A percentile compares a stretch with the other conserved stretches of the same genome.
Conservation (phyloP, 2,113 vertebrate genomes). For the Pterocles gutturalis region DNA sequence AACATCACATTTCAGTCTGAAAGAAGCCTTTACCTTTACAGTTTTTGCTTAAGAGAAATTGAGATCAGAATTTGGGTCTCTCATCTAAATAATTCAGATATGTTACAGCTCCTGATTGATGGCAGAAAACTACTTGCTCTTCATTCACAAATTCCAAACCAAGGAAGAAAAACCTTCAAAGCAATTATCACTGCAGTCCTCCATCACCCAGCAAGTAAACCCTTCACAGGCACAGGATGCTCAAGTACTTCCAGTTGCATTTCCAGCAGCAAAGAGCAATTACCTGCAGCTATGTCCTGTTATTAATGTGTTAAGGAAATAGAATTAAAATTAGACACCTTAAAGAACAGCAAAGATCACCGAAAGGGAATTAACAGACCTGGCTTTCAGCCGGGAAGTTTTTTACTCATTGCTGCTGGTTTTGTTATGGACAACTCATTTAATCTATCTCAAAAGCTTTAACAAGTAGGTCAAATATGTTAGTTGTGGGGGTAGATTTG, state of each 20-base stretch:
- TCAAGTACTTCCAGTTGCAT: conserved; percentile 9
- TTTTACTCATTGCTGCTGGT: neutral
- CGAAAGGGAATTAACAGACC: neutral
- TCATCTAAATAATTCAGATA: neutral
- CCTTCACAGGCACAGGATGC: neutral
- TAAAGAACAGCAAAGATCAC: neutral
- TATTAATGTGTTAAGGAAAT: conserved; percentile 30
- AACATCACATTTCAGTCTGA: neutral
- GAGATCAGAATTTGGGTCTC: neutral
- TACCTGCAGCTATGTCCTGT: neutral
- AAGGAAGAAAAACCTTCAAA: neutral
- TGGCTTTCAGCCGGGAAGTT: neutral
- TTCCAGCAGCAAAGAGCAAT: conserved; percentile 35
- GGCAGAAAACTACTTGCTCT: neutral
- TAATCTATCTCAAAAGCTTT: neutral
- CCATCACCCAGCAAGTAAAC: neutral
- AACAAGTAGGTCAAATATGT: neutral
- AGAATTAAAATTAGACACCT: conserved; percentile 14
- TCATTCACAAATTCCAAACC: neutral
- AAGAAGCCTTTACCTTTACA: neutral
- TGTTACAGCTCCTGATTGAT: neutral
- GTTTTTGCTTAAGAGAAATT: neutral
- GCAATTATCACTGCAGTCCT: neutral
- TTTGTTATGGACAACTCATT: neutral
- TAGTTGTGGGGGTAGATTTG: neutral